Evolutionary conservation across 2,888 invertebrate genomes (phyloP).

Genomic region (Sarcophaga rosellei): DNA sequence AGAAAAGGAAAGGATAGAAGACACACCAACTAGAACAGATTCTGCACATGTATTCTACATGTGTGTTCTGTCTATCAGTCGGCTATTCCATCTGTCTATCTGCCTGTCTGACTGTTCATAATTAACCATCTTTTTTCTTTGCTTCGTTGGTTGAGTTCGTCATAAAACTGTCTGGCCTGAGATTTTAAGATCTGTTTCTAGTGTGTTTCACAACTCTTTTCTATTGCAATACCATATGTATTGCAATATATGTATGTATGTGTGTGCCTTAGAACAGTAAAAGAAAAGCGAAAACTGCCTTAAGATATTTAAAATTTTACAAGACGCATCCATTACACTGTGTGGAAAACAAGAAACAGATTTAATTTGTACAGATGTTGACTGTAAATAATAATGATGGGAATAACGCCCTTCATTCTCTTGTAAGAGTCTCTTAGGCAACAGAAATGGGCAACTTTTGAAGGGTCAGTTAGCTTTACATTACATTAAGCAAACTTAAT

Average conservation of each 20-base stretch:
- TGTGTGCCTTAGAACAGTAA: not conserved
- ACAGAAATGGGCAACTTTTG: not conserved
- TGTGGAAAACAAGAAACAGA: not conserved
- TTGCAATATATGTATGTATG: not conserved
- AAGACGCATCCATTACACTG: conserved; percentile 24
- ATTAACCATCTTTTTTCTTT: conserved; percentile 41
- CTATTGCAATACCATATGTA: conserved; percentile 2
- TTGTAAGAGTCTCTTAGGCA: not conserved
- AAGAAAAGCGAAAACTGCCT: conserved; percentile 22
- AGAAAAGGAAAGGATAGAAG: not conserved
- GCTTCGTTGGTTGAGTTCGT: conserved; percentile 42
- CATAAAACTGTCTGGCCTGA: conserved; percentile 54
- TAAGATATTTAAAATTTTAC: conserved; percentile 49
- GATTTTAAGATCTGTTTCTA: conserved; percentile 9
- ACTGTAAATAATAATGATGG: conserved; percentile 9
- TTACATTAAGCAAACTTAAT: too few relatives aligned
- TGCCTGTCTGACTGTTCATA: conserved; percentile 13
- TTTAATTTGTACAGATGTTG: conserved; percentile 3
- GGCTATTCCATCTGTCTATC: not conserved
- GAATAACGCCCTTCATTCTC: not conserved
- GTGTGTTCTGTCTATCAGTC: not conserved
- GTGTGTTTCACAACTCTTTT: not conserved
- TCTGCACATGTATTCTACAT: not conserved
- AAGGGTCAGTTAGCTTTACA: too few relatives aligned
- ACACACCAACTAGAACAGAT: not conserved